A percentile compares a stretch with the other conserved stretches of the same genome.
These are phyloP conservation scores for Denticeps clupeoides DNA, from an alignment of 2,797 vertebrate species.

Conservation along the genomic window DNA sequence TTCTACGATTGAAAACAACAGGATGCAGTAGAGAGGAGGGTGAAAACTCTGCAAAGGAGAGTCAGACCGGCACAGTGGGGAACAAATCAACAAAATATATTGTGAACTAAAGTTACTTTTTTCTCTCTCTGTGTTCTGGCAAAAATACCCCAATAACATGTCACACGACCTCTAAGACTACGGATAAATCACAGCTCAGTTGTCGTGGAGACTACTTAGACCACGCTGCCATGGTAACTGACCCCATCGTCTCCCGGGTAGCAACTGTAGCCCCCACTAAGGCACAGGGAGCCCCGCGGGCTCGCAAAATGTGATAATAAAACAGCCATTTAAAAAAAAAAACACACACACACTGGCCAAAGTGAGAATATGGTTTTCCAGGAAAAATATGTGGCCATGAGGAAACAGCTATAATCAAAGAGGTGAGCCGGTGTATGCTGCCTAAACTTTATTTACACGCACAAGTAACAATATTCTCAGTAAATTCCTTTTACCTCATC, in stretches of 20 bases:
- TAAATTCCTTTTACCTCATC: too few relatives aligned
- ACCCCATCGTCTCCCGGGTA: not conserved
- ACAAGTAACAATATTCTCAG: too few relatives aligned
- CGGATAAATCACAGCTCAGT: not conserved
- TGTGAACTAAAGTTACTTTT: too few relatives aligned
- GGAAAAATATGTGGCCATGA: not conserved
- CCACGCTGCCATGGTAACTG: constrained; percentile 15
- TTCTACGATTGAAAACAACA: too few relatives aligned
- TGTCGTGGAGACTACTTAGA: constrained; percentile 13
- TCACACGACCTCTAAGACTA: not conserved
- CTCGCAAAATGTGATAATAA: not conserved
- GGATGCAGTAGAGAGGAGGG: too few relatives aligned
- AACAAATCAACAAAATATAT: too few relatives aligned
- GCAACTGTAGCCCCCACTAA: not conserved
- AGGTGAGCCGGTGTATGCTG: too few relatives aligned
- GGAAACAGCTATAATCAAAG: too few relatives aligned
- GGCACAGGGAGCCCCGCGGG: not conserved
- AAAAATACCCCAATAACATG: not conserved
- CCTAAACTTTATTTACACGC: too few relatives aligned
- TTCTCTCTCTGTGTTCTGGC: not conserved
- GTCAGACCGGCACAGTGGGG: too few relatives aligned
- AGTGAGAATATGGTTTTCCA: not conserved
- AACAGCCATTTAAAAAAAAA: not conserved
- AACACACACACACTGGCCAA: not conserved
- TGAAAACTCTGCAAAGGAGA: too few relatives aligned